phyloP scores from a whole-genome alignment of 2,888 invertebrate species.

The Ischnura elegans region DNA sequence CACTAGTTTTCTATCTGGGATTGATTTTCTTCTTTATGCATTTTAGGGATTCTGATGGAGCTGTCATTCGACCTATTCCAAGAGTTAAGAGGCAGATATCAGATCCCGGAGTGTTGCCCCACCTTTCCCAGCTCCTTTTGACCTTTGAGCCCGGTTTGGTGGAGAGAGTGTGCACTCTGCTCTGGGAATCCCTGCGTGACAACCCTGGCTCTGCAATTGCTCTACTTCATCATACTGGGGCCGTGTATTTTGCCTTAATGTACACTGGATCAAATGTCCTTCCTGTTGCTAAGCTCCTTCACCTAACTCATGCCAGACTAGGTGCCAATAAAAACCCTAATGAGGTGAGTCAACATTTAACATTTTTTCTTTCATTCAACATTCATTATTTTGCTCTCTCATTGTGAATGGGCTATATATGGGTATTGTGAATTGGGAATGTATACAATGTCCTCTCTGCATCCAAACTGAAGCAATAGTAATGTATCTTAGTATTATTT shows the following conservation, averaged over 20 bases:
- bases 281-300: conserved; percentile 95
- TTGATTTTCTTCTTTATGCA: conserved; percentile 68
- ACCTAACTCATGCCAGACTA: conserved; percentile 95
- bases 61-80: conserved; percentile 97
- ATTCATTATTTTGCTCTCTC: too few relatives aligned
- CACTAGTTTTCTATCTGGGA: neutral
- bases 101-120: conserved; percentile 93
- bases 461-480: too few relatives aligned
- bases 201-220: conserved; percentile 92
- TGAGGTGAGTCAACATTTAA: conserved; percentile 23
- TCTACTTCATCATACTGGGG: conserved; percentile 95
- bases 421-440: too few relatives aligned
- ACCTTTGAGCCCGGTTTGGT: conserved; percentile 99
- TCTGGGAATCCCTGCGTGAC: conserved; percentile 95
- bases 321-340: conserved; percentile 54
- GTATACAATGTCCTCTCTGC: too few relatives aligned
- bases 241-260: conserved; percentile 99
- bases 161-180: conserved; percentile 95
- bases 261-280: conserved; percentile 99
- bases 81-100: conserved; percentile 93
- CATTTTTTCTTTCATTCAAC: neutral
- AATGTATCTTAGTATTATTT: too few relatives aligned
- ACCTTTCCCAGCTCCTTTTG: conserved; percentile 95
- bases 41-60: conserved; percentile 90
- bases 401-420: too few relatives aligned